Percentiles rank a stretch among this genome's conserved stretches.
phyloP scores from a whole-genome alignment of 1,140 invertebrate species.

The Gryon sp. region DNA sequence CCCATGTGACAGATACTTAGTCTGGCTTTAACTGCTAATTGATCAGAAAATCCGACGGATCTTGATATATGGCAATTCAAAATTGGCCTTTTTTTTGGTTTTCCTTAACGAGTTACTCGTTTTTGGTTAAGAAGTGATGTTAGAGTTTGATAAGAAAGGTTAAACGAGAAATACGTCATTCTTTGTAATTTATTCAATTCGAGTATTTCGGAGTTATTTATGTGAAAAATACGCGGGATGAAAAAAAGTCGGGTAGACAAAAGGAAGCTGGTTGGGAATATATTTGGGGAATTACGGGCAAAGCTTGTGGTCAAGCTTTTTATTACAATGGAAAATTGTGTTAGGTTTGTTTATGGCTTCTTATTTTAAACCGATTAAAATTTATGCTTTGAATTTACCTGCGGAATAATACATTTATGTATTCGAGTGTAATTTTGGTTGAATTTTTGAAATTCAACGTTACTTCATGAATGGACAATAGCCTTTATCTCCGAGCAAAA shows the following conservation, averaged over 20 bases:
- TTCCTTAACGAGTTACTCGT: background rate
- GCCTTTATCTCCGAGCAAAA: too few species aligned
- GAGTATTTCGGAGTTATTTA: conserved; percentile 26
- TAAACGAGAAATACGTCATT: conserved; percentile 23
- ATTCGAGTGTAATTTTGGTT: too few species aligned
- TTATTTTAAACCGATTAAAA: too few species aligned
- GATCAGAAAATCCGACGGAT: conserved; percentile 73
- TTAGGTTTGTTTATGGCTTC: background rate
- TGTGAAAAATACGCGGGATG: conserved; percentile 31
- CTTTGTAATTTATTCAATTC: conserved; percentile 31
- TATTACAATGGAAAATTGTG: background rate
- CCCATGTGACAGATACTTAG: conserved; percentile 72
- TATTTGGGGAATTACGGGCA: conserved; percentile 5
- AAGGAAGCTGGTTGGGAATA: too few species aligned
- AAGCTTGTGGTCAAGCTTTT: background rate
- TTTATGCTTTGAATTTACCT: too few species aligned
- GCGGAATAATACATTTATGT: too few species aligned
- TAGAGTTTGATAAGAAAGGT: conserved; percentile 26
- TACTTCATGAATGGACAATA: too few species aligned
- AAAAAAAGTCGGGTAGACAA: conserved; percentile 13
- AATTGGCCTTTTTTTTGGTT: conserved; percentile 25
- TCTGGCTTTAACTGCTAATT: conserved; percentile 75
- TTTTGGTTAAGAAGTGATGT: conserved; percentile 49
- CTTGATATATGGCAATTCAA: conserved; percentile 66
- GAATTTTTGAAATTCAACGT: too few species aligned